Conservation (phyloP, 2,113 vertebrate species). For the Anarhynchus alexandrinus region DNA sequence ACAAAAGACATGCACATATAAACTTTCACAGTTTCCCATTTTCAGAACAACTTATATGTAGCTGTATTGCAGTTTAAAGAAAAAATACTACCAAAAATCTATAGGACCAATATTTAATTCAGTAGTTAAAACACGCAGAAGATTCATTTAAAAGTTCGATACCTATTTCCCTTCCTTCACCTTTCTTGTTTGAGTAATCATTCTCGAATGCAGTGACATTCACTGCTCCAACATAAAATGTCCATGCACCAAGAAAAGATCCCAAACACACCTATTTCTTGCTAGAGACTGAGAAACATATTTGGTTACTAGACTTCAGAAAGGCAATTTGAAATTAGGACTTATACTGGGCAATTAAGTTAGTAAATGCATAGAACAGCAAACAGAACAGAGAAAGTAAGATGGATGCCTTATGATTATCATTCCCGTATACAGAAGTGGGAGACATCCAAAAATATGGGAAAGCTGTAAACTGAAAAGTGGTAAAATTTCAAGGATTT, state of each 20-base stretch:
- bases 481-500: neutral
- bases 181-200: neutral
- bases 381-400: neutral
- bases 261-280: neutral
- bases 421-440: neutral
- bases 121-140: neutral
- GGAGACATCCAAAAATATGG: neutral
- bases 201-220: neutral
- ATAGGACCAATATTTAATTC: neutral
- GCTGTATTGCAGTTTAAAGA: neutral
- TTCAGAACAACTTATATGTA: neutral
- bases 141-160: neutral
- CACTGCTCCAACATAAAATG: neutral
- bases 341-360: neutral
- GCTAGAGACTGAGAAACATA: neutral
- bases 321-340: neutral
- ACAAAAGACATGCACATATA: neutral
- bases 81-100: neutral
- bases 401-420: neutral
- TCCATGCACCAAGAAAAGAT: neutral
- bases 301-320: neutral
- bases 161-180: neutral
- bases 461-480: neutral
- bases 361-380: neutral
- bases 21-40: neutral